Evolutionary conservation across 2,797 vertebrate genomes (phyloP).

Genomic region (Parauchenoglanis punctatus): DNA sequence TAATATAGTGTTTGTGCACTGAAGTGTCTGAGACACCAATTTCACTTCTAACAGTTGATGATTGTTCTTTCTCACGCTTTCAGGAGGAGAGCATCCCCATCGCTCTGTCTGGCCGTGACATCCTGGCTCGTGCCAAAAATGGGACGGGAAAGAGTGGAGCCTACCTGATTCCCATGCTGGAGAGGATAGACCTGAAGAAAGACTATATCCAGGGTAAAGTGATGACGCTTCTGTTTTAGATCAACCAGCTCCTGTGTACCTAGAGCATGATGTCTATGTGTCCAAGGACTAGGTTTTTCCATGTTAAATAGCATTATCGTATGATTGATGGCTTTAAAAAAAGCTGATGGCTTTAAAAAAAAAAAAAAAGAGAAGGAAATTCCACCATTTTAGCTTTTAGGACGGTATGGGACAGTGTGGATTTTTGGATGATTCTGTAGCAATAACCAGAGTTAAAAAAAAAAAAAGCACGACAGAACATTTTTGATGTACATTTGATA

Average conservation of each 20-base stretch:
- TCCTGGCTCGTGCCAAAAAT: conserved; percentile 82
- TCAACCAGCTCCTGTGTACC: background rate
- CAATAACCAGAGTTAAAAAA: background rate
- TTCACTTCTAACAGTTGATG: background rate
- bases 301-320: too few species aligned
- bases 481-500: too few species aligned
- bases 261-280: background rate
- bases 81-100: conserved; percentile 86
- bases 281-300: background rate
- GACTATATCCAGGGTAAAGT: conserved; percentile 79
- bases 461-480: too few species aligned
- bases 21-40: background rate
- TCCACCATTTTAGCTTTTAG: background rate
- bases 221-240: background rate
- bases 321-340: too few species aligned
- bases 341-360: background rate
- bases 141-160: conserved; percentile 84
- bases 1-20: background rate
- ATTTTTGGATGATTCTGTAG: background rate
- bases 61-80: background rate
- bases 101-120: conserved; percentile 81
- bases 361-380: too few species aligned
- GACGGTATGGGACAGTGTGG: background rate
- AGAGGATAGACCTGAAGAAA: conserved; percentile 83
- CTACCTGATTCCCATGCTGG: conserved; percentile 82